These are phyloP conservation scores for Epistrophe eligans DNA, from an alignment of 2,888 invertebrate species.

Conservation along the genomic window DNA sequence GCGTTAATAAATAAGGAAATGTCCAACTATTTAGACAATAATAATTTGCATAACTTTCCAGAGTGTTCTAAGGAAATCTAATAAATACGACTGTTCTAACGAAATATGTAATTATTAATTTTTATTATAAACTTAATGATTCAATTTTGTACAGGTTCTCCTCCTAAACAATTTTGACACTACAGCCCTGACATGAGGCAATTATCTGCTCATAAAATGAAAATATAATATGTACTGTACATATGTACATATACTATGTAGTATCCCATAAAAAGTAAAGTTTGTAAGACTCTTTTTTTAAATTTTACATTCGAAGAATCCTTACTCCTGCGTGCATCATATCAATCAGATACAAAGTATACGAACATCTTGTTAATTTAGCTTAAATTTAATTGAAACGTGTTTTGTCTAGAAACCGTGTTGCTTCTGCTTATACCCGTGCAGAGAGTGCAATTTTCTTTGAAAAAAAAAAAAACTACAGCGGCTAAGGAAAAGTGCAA, in stretches of 20 bases:
- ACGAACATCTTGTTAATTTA: neutral
- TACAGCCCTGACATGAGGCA: neutral
- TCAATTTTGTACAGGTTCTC: too few relatives aligned
- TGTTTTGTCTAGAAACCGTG: constrained; percentile 5
- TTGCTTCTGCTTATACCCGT: neutral
- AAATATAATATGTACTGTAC: neutral
- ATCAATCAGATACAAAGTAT: neutral
- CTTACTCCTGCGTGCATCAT: neutral
- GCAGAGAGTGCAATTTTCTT: constrained; percentile 1
- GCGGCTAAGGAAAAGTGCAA: constrained; percentile 2
- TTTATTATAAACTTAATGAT: too few relatives aligned
- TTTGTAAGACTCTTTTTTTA: neutral
- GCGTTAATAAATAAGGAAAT: too few relatives aligned
- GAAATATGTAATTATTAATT: too few relatives aligned
- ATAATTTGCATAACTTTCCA: too few relatives aligned
- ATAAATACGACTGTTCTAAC: too few relatives aligned
- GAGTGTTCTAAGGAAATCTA: too few relatives aligned
- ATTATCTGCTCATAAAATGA: neutral
- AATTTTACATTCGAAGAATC: constrained; percentile 1
- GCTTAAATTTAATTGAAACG: constrained; percentile 2
- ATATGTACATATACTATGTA: too few relatives aligned
- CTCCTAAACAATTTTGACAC: neutral
- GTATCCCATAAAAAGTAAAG: neutral
- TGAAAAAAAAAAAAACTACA: neutral
- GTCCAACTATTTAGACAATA: too few relatives aligned